phyloP scores from a whole-genome alignment of 2,797 vertebrate species.

The Pseudocheirus occidentalis region DNA sequence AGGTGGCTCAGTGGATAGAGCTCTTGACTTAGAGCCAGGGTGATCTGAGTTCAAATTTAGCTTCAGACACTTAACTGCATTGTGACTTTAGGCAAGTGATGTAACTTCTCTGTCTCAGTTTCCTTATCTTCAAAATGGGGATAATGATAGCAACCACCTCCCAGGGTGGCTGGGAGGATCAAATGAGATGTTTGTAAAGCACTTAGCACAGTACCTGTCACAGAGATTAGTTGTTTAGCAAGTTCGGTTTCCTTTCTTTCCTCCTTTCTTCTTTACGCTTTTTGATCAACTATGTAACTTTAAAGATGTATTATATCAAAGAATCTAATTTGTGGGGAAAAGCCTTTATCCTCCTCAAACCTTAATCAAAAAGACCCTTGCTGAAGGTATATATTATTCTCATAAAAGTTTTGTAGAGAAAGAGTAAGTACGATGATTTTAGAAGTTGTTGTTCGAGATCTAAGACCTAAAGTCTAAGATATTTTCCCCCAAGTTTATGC shows the following conservation, averaged over 20 bases:
- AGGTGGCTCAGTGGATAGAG: neutral
- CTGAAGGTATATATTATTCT: neutral
- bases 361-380: neutral
- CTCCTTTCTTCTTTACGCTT: neutral
- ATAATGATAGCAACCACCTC: neutral
- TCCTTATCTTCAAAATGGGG: neutral
- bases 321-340: neutral
- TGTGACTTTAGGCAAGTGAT: neutral
- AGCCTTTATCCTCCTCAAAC: neutral
- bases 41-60: neutral
- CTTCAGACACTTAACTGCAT: neutral
- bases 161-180: neutral
- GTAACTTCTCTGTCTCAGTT: neutral
- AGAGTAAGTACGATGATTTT: neutral
- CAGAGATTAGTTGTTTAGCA: neutral
- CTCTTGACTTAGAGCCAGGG: neutral
- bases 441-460: too few species aligned
- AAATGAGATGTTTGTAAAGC: neutral
- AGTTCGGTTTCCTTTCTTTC: neutral
- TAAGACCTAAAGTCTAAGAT: too few species aligned
- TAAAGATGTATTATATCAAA: neutral
- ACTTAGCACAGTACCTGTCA: neutral
- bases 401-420: neutral
- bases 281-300: neutral
- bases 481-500: neutral